phyloP scores from a whole-genome alignment of 1,140 invertebrate species.

The Bombus waltoni region DNA sequence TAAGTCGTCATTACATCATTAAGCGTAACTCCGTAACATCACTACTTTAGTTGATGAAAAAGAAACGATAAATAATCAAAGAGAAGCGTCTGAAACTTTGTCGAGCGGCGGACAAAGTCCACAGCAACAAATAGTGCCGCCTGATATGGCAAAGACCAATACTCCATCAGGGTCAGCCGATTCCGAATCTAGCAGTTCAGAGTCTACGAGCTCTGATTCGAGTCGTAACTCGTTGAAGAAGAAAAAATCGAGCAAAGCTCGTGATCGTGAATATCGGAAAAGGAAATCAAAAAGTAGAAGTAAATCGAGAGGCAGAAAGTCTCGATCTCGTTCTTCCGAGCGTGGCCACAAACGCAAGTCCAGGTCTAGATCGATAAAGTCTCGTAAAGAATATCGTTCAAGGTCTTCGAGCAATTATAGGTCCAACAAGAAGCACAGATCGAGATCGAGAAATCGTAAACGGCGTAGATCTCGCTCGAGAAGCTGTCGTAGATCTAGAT shows the following conservation, averaged over 20 bases:
- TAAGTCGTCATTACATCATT: conserved; percentile 54
- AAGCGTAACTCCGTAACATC: conserved; percentile 71
- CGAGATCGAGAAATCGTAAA: conserved; percentile 68
- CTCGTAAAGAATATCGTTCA: conserved; percentile 71
- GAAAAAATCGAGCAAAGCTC: conserved; percentile 52
- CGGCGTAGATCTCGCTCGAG: conserved; percentile 71
- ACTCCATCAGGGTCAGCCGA: conserved; percentile 70
- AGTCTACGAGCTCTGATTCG: conserved; percentile 66
- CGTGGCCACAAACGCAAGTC: conserved; percentile 66
- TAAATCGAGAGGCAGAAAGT: conserved; percentile 72
- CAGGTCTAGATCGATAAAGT: conserved; percentile 72
- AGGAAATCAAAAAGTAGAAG: conserved; percentile 73
- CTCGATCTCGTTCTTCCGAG: conserved; percentile 75
- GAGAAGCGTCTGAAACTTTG: conserved; percentile 78
- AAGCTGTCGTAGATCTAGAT: conserved; percentile 65
- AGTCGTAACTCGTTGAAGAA: conserved; percentile 60
- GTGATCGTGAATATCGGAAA: conserved; percentile 63
- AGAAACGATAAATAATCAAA: conserved; percentile 81
- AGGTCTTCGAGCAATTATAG: conserved; percentile 74
- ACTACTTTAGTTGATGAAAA: conserved; percentile 81
- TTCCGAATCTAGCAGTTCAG: conserved; percentile 72
- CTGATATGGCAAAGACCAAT: conserved; percentile 65
- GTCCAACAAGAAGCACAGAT: conserved; percentile 68
- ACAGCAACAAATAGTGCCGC: conserved; percentile 65
- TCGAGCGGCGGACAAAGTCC: conserved; percentile 77